These are phyloP conservation scores for Luscinia luscinia DNA, from an alignment of 2,797 vertebrate species.

Conservation along the genomic window DNA sequence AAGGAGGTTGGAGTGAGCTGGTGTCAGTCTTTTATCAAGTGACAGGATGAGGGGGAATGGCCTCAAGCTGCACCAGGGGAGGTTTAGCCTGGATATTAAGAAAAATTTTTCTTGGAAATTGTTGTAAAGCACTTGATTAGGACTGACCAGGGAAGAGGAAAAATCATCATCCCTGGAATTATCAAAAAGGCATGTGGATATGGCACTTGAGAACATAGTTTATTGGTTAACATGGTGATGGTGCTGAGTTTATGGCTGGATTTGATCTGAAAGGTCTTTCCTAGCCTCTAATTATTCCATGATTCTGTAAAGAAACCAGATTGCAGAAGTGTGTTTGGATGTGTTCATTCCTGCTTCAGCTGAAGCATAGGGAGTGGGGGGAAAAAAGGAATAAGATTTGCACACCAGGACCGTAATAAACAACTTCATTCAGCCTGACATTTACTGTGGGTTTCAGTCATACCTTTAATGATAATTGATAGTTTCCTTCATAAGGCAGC, in stretches of 20 bases:
- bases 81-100: not conserved
- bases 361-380: not conserved
- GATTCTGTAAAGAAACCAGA: not conserved
- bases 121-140: not conserved
- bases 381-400: not conserved
- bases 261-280: not conserved
- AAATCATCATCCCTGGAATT: not conserved
- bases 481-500: not conserved
- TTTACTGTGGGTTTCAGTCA: not conserved
- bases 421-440: not conserved
- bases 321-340: not conserved
- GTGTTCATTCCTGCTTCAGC: not conserved
- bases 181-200: not conserved
- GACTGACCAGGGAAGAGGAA: not conserved
- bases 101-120: accelerated
- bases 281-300: not conserved
- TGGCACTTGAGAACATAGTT: not conserved
- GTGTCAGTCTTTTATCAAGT: not conserved
- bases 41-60: not conserved
- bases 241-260: not conserved
- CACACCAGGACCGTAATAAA: not conserved
- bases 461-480: not conserved
- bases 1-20: not conserved
- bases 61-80: not conserved
- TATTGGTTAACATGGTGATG: not conserved